Base-by-base conservation (phyloP, 2,888 invertebrate genomes). In the Chironomus riparius region DNA sequence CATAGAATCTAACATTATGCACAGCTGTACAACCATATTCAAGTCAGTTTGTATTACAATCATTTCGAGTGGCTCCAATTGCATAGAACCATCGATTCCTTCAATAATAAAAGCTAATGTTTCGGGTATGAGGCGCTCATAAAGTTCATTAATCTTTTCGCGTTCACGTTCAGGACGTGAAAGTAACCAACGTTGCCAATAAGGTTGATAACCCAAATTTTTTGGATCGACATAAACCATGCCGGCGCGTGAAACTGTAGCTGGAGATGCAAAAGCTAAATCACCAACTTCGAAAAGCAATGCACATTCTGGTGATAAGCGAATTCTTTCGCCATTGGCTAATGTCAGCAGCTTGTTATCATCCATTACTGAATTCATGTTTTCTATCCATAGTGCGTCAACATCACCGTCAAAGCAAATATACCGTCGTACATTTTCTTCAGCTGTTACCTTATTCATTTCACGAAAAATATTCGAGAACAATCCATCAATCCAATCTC, bases 311-410 rank as follows among this genome's bases (percentile, higher is more conserved):
- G 90, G 89, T 80, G 92, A 91, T 77, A 95, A 85, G 77, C 93
- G 87, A 78, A 95, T 94, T 78, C 95, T 87, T 85, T 97, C 93
- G 76, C 95, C 95, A 82, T 96, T 97, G 4, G 95, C 94, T 77
- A 97, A 85, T 0, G 96, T 97, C 76, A 97, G 85, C 62, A 96
- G 85, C 81, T 91, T 92, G 82, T 96, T 97, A 83, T 97, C 96
- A 81, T 97, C 97, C 96, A 97, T 96, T 2, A 97, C 95, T 0
- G 95, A 95, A 85, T 96, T 97, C 95, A 97, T 96, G 85, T 96
- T 97, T 84, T 97, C 97, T 78, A 97, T 94, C 96, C 96, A 97
- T 61, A 95, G 86, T 0, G 96, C 93, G 85, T 97, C 96, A 2
- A 97, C 95, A 81, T 96, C 95, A 2, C 97, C 97, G 82, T 97